Evolutionary conservation across 2,113 vertebrate genomes (phyloP), one percentile per base, ranked within the genome.

Genomic region (Semnornis frantzii): DNA sequence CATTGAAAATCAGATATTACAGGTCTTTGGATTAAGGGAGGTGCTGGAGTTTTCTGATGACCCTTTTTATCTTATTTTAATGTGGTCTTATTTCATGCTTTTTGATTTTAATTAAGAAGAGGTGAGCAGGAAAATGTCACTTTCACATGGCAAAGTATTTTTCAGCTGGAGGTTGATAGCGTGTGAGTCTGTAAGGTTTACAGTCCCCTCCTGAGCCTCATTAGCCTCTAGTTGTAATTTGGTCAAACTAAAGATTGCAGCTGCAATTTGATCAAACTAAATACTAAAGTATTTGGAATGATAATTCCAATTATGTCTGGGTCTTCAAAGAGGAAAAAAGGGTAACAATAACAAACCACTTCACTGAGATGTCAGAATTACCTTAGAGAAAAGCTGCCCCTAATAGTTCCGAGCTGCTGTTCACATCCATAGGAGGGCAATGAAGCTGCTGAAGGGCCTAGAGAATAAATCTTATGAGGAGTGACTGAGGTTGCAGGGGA

Each of bases 321-420:
- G 23, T 78, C 54, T 71, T 85, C 12, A 37, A 74, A 82, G 62
- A 75, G 25, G 16, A 18, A 58, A 34, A 63, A 54, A 85, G 74
- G 14, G 28, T 21, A 58, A 48, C 28, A 46, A 52, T 60, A 60
- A 37, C 39, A n/a, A 73, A 70, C 65, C 14, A 54, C 10, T 65
- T 81, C 37, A 60, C 24, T 65, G 14, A 70, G 65, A 74, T 34
- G 13, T 57, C 63, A 54, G n/a, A 70, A 70, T 77, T 62, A 46
- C 44, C 74, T 20, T n/a, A 48, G 86, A 8, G 54, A 66, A 86
- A 58, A 57, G 2, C 13, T 13, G 19, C 28, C 11, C 17, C 20
- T 46, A 50, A 64, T 50, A 60, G 71, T 64, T 14, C 1, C 2
- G 19, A 28, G 2, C 59, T 57, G 27, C 58, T 0, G 0, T 9